Evolutionary conservation across 2,797 vertebrate species (phyloP).

Genomic region (Aulostomus chinensis): DNA sequence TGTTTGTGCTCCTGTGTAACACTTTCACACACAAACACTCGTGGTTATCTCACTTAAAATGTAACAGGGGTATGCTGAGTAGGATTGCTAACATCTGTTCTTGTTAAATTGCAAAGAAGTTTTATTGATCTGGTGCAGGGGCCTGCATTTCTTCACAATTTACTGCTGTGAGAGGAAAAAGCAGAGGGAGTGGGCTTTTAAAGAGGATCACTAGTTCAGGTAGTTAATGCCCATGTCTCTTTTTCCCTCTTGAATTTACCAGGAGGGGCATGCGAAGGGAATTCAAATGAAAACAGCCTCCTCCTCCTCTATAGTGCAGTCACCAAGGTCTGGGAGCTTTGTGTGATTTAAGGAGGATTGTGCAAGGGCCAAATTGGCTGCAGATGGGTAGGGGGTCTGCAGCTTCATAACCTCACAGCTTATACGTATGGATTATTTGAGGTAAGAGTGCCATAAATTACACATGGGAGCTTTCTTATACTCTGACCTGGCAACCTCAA

Average conservation of each 20-base stretch:
- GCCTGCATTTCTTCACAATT: slow-evolving; percentile 64
- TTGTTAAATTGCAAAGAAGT: slow-evolving; percentile 72
- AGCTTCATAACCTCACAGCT: slow-evolving; percentile 59
- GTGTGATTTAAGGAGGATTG: slow-evolving; percentile 69
- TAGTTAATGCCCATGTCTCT: slow-evolving; percentile 59
- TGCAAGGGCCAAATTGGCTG: slow-evolving; percentile 62
- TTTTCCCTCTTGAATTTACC: slow-evolving; percentile 48
- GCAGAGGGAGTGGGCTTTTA: slow-evolving; percentile 39
- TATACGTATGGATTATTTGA: slow-evolving; percentile 69
- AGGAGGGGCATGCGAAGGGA: slow-evolving; percentile 35
- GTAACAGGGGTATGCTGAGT: slow-evolving; percentile 27
- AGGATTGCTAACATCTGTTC: slow-evolving; percentile 71
- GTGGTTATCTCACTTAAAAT: slow-evolving; percentile 44
- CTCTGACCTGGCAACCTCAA: slow-evolving; percentile 58
- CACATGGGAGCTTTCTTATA: slow-evolving; percentile 54
- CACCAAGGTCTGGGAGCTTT: slow-evolving; percentile 42
- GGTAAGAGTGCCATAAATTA: slow-evolving; percentile 61
- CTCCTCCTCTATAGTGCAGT: slow-evolving; percentile 44
- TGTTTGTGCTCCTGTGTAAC: background rate
- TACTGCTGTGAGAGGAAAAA: slow-evolving; percentile 48
- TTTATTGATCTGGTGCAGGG: slow-evolving; percentile 68
- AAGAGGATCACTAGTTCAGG: slow-evolving; percentile 62
- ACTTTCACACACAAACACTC: background rate
- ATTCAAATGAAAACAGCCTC: slow-evolving; percentile 66
- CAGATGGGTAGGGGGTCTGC: slow-evolving; percentile 63